Conservation (phyloP, 2,113 vertebrate species). For the Macaca mulatta region DNA sequence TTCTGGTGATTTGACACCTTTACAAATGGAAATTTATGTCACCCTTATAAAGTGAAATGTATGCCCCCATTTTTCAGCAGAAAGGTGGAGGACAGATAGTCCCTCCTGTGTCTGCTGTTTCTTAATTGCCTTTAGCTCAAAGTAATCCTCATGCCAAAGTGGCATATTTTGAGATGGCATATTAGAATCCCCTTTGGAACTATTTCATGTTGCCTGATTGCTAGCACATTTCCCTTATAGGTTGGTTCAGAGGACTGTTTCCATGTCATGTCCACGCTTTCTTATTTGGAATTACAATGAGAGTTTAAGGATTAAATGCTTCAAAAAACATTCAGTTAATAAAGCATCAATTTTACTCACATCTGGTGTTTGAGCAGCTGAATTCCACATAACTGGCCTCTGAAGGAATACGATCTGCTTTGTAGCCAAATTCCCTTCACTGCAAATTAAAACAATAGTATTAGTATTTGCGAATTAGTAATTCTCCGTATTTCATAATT, state of each 20-base stretch:
- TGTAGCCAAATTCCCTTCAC: slow-evolving; percentile 97
- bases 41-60: background rate
- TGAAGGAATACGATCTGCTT: slow-evolving; percentile 98
- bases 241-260: background rate
- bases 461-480: slow-evolving; percentile 32
- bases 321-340: background rate
- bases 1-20: background rate
- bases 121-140: background rate
- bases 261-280: background rate
- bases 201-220: background rate
- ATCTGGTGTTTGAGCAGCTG: slow-evolving; percentile 80
- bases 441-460: slow-evolving; percentile 77
- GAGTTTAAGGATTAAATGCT: background rate
- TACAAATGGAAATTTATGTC: background rate
- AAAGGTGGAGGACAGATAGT: background rate
- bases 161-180: background rate
- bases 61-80: background rate
- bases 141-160: background rate
- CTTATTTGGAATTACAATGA: background rate
- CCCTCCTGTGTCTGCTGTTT: background rate
- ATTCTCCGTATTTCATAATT: background rate
- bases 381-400: slow-evolving; percentile 88
- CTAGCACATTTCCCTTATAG: background rate
- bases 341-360: slow-evolving; percentile 76
- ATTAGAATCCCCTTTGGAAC: background rate